phyloP scores from a whole-genome alignment of 2,113 vertebrate genomes.

The Ptilorrhoa leucosticta region DNA sequence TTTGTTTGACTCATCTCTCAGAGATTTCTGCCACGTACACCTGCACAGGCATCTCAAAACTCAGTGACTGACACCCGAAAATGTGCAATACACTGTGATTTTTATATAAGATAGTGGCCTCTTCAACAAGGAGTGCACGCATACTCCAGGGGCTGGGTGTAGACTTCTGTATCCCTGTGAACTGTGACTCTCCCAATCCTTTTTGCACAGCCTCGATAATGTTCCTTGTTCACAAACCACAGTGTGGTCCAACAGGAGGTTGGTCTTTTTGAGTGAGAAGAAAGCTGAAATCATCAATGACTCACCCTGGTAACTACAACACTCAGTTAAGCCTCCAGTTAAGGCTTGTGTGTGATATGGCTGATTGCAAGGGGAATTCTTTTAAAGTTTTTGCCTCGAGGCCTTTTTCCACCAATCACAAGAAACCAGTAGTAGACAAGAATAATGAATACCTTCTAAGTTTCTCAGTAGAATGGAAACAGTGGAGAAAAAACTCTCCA shows the following conservation, averaged over 20 bases:
- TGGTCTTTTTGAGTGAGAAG: background rate
- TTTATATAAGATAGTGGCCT: background rate
- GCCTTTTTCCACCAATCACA: background rate
- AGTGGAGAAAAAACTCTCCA: rapidly evolving
- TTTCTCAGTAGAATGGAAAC: background rate
- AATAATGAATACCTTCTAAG: background rate
- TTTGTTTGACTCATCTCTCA: background rate
- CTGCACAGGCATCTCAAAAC: background rate
- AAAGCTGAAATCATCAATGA: background rate
- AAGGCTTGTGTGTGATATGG: rapidly evolving
- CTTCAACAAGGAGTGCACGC: background rate
- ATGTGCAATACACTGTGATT: background rate
- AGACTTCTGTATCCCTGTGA: background rate
- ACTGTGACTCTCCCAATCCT: background rate
- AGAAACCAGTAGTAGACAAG: rapidly evolving
- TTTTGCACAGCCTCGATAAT: rapidly evolving
- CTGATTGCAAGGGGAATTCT: background rate
- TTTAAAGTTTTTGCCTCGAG: background rate
- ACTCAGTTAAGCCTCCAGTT: background rate
- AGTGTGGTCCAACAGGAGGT: background rate
- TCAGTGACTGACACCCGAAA: background rate
- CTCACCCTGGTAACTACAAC: background rate
- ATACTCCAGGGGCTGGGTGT: rapidly evolving
- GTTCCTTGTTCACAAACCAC: background rate
- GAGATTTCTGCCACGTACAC: rapidly evolving